Base-by-base conservation (phyloP, 1,140 invertebrate genomes). In the Trypoxylus dichotomus region DNA sequence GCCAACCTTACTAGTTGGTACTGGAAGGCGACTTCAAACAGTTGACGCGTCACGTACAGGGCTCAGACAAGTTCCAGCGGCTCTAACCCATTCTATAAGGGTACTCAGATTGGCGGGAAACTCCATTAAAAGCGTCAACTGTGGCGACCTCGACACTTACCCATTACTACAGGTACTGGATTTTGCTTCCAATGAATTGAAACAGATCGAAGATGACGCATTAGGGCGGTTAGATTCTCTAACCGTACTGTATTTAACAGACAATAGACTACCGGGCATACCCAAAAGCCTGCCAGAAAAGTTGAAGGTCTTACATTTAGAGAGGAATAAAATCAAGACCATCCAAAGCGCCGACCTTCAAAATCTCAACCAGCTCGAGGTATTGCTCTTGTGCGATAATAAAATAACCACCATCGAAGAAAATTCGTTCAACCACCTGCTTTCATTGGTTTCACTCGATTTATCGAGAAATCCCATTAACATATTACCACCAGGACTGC, bases 121-220 rank as follows among this genome's bases (percentile, higher is more conserved):
- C 82, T 87, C 63, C 0, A 85, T 86, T 7, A 76, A 77, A 73
- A 87, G 89, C 0, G 92, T 98, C 19, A 90, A 91, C 54, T 91
- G 94, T 80, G 94, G 95, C n/a, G 95, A 97, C 82, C 89, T 98
- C 76, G 95, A 96, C 82, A 95, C 95, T 79, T 97, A 97, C 85
- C 95, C 95, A 0, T 86, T 96, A 19, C 85, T 98, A 10, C 92
- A 93, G 78, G 88, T 94, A 29, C 85, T 98, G 27, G 93, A 96
- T 82, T 90, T 98, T 41, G 94, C 94, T 25, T 89, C 93, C 74
- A 97, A 97, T 83, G 88, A 89, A 77, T 90, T 98, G 29, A 87
- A 86, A 54, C 87, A 90, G 2, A 90, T 98, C 6, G 95, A 97
- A 85, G 94, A 97, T 41, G 95, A 96, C 81, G 94, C 96, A 0